Evolutionary conservation across 2,888 invertebrate species (phyloP), one percentile per base, ranked within the genome.

Genomic region (Euplexia lucipara): DNA sequence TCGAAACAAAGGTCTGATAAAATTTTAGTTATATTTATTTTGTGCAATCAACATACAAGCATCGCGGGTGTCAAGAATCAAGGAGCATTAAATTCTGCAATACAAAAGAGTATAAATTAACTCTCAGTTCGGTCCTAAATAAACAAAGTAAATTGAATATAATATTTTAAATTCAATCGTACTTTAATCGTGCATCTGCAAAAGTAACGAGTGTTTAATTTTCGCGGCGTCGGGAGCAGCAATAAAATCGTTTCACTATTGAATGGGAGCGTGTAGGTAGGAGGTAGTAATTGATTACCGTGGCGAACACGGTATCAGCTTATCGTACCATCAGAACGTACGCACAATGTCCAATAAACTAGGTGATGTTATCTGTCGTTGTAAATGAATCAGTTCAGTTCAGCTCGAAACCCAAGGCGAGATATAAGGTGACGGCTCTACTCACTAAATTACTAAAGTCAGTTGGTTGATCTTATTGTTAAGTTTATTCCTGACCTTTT

Each of bases 321-420:
- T 92, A 94, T 95, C 94, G 81, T 37, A 64, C 12, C 85, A 94
- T 94, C 94, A 82, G 85, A 83, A 79, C 85, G 86, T 87, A 89
- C 89, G 89, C 91, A 94, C 94, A 94, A 94, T 93, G 92, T 92
- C 88, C 92, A 92, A 95, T 95, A 95, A 94, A 95, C 91, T 89
- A 94, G 87, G 77, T 79, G 93, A 92, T 91, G 83, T 81, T 93
- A 94, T 95, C 94, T 86, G 87, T 89, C 86, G 84, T 88, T 88
- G 91, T 91, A 92, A 94, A 93, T 94, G 94, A 92, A 93, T 94
- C 95, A 92, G 92, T 90, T 87, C 86, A 64, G 73, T 70, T 87
- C 84, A 62, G 71, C 70, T 72, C 68, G 82, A 71, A 84, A 86
- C 83, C 72, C 70, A 75, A 84, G 74, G 78, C 79, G 63, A 61